Base-by-base conservation (phyloP, 2,797 vertebrate species). In the Carduelis carduelis region DNA sequence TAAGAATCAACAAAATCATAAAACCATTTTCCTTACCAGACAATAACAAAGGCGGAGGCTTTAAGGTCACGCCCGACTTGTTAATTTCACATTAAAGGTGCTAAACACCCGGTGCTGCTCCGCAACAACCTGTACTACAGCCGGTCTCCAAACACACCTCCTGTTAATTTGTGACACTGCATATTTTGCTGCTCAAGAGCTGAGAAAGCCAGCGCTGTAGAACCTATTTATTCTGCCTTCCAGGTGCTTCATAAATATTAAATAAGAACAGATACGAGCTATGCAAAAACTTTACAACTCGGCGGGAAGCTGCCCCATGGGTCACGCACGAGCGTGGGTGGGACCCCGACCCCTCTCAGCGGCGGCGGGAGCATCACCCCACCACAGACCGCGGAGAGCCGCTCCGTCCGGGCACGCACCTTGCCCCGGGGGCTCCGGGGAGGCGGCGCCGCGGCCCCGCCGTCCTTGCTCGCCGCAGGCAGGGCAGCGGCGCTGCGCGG, bases 161-260 rank as follows among this genome's bases (percentile, higher is more conserved):
- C 89, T 82, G 84, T 34, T 75, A 13, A 87, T 75, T 60, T 81
- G 59, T 72, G 78, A 83, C 79, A 52, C 65, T 11, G 76, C 69
- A 44, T 65, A 84, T 90, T 76, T 80, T 39, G 34, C 63, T 55
- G 55, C 56, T 57, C 56, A 11, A 50, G 32, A 88, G 61, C 37
- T 27, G 39, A 52, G 72, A 71, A 65, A 91, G 11, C 43, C 70
- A 61, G 22, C 22, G 15, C 74, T 6, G n/a, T 2, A 13, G 19
- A 71, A 92, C 46, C 64, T 63, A 26, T 21, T 60, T 23, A 34
- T 37, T 74, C 68, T 70, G 64, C 75, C 53, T 77, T 71, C 55
- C 79, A 79, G 69, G 50, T 68, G 3, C 32, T 64, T 30, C 63
- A 39, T 34, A 49, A 59, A 43, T 71, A 65, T 53, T 56, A 72